Conservation (phyloP, 2,888 invertebrate species). For the Elegia similella region DNA sequence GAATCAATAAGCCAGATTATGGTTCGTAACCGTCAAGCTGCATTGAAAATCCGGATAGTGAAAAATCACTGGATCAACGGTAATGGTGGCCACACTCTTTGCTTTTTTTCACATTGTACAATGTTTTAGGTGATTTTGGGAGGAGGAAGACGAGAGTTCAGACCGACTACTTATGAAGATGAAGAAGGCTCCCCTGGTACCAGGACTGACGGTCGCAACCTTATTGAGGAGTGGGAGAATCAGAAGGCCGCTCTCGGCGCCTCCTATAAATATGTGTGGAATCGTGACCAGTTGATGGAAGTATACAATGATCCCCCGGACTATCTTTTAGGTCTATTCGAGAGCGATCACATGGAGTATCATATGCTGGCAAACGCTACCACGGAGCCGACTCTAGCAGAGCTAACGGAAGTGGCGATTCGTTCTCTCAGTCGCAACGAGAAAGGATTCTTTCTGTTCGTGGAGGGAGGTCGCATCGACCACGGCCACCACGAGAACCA, state of each 20-base stretch:
- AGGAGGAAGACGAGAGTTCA: conserved; percentile 85
- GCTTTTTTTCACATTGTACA: too few relatives aligned
- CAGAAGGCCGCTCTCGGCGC: conserved; percentile 59
- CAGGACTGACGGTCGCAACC: conserved; percentile 82
- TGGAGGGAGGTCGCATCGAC: conserved; percentile 86
- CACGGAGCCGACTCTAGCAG: conserved; percentile 70
- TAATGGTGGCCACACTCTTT: too few relatives aligned
- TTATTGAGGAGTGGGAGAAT: conserved; percentile 85
- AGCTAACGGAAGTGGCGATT: conserved; percentile 83
- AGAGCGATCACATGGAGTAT: conserved; percentile 84
- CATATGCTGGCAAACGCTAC: conserved; percentile 78
- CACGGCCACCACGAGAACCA: conserved; percentile 84
- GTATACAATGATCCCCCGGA: conserved; percentile 74
- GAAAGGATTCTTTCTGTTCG: conserved; percentile 89
- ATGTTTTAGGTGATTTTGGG: conserved; percentile 84
- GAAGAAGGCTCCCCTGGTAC: conserved; percentile 69
- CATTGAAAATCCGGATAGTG: too few relatives aligned
- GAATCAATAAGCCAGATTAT: too few relatives aligned
- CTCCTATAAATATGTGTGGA: conserved; percentile 79
- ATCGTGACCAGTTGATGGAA: conserved; percentile 77
- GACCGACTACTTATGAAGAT: conserved; percentile 78
- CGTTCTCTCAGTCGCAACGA: conserved; percentile 82
- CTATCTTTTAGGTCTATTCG: conserved; percentile 84
- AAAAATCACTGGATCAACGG: too few relatives aligned
- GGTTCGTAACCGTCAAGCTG: too few relatives aligned